Conservation (phyloP, 2,113 vertebrate genomes). For the Cichladusa arquata region DNA sequence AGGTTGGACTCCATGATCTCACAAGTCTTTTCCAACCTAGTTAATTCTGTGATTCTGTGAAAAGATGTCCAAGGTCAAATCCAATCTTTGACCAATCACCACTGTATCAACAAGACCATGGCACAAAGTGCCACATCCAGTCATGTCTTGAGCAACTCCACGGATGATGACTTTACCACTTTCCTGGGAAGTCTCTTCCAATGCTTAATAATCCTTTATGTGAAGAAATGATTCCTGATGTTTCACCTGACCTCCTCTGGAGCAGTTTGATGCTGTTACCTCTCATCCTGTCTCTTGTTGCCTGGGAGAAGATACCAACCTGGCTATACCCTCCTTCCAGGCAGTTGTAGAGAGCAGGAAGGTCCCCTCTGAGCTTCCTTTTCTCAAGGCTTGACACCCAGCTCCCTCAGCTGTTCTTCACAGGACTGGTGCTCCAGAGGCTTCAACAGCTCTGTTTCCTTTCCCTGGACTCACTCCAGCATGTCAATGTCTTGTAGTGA, state of each 20-base stretch:
- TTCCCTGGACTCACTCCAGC: background rate
- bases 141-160: background rate
- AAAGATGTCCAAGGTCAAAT: background rate
- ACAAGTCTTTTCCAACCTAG: background rate
- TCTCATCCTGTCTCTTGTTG: background rate
- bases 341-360: fast-evolving
- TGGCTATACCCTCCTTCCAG: background rate
- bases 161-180: background rate
- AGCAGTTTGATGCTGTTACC: background rate
- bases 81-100: background rate
- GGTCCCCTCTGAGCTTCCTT: fast-evolving
- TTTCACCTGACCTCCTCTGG: background rate
- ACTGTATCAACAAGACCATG: fast-evolving
- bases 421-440: background rate
- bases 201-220: background rate
- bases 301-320: background rate
- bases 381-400: background rate
- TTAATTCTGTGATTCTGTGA: background rate
- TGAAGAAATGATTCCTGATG: background rate
- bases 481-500: background rate
- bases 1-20: background rate
- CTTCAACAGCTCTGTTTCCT: fast-evolving
- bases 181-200: background rate
- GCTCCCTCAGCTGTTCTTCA: background rate
- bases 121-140: background rate